These are phyloP conservation scores for Cheirogaleus medius DNA, from an alignment of 2,113 vertebrate species.

Conservation along the genomic window DNA sequence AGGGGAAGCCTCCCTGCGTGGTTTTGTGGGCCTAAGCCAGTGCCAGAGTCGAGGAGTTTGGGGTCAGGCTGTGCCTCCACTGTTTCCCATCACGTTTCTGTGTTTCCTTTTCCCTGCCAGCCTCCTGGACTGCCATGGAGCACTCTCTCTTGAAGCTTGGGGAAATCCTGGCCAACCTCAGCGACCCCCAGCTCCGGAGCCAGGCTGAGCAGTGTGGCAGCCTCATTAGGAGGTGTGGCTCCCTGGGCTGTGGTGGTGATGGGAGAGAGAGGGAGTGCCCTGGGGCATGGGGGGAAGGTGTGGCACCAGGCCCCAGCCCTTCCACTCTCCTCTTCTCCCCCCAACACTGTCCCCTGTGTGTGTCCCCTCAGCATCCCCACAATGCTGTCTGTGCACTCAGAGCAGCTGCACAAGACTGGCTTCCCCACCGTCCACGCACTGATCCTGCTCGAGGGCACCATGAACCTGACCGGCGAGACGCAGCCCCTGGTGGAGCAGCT, in stretches of 20 bases:
- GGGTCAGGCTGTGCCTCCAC: not conserved
- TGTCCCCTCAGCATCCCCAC: constrained; percentile 89
- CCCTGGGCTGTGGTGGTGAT: not conserved
- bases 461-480: constrained; percentile 96
- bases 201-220: constrained; percentile 91
- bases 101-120: constrained; percentile 77
- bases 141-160: constrained; percentile 91
- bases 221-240: constrained; percentile 91
- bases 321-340: not conserved
- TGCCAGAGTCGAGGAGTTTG: not conserved
- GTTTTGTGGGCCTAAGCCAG: not conserved
- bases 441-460: constrained; percentile 97
- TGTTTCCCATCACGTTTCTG: not conserved
- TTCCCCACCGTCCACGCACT: constrained; percentile 96
- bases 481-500: constrained; percentile 97
- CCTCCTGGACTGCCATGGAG: constrained; percentile 93
- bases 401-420: constrained; percentile 88
- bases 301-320: not conserved
- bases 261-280: not conserved
- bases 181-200: constrained; percentile 86
- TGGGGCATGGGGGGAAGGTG: not conserved
- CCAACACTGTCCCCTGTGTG: not conserved
- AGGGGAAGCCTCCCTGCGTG: not conserved
- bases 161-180: constrained; percentile 88
- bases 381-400: constrained; percentile 90